Percentiles rank a stretch among this genome's conserved stretches.
Conservation (phyloP, 2,888 invertebrate genomes). For the Lycocerus yunnanus region DNA sequence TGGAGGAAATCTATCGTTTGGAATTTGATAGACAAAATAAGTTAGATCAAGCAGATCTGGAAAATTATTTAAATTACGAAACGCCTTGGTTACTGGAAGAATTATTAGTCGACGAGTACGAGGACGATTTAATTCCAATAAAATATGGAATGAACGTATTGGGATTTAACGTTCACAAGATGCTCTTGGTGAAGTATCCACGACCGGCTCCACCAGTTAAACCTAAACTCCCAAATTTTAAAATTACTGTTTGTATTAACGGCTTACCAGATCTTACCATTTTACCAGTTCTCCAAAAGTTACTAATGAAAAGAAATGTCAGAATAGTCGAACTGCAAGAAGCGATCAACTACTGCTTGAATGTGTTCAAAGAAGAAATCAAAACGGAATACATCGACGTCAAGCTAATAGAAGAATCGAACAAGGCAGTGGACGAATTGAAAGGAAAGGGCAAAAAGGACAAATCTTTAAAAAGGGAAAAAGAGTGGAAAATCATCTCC, state of each 20-base stretch:
- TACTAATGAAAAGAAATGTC: slow-evolving; percentile 43
- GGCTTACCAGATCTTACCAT: slow-evolving; percentile 42
- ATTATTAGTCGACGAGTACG: slow-evolving; percentile 56
- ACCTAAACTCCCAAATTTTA: slow-evolving; percentile 44
- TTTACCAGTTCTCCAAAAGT: slow-evolving; percentile 44
- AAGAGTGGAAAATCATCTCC: slow-evolving; percentile 5
- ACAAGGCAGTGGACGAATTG: slow-evolving; percentile 54
- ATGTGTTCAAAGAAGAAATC: slow-evolving; percentile 61
- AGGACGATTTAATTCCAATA: slow-evolving; percentile 46
- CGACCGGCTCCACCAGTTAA: slow-evolving; percentile 36
- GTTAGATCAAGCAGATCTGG: slow-evolving; percentile 61
- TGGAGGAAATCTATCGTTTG: slow-evolving; percentile 56
- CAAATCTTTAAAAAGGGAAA: slow-evolving; percentile 31
- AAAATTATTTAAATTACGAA: slow-evolving; percentile 60
- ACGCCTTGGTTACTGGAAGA: slow-evolving; percentile 61
- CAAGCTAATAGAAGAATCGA: slow-evolving; percentile 54
- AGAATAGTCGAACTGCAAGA: slow-evolving; percentile 47
- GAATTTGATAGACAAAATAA: slow-evolving; percentile 61
- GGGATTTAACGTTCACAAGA: slow-evolving; percentile 49
- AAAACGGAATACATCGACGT: slow-evolving; percentile 57
- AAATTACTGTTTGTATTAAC: slow-evolving; percentile 46
- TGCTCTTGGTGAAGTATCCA: slow-evolving; percentile 50
- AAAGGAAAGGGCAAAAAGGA: slow-evolving; percentile 49
- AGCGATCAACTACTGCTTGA: slow-evolving; percentile 64
- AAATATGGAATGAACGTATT: slow-evolving; percentile 46